Evolutionary conservation across 2,888 invertebrate genomes (phyloP).

Genomic region (Drepana falcataria): DNA sequence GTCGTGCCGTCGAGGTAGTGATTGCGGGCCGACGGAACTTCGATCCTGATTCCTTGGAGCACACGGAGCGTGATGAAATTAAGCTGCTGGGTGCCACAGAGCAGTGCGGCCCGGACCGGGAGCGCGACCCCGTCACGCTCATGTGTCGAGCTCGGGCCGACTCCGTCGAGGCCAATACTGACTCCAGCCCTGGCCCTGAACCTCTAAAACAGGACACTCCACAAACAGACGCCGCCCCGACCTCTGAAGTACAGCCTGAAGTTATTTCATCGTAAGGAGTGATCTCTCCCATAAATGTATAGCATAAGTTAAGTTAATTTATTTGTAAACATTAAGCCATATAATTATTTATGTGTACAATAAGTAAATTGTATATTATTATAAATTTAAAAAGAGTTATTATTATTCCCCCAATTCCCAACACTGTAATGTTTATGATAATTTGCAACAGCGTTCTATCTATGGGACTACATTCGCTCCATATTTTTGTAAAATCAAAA

Average conservation of each 20-base stretch:
- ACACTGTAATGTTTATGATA: no score
- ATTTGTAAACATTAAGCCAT: constrained; percentile 24
- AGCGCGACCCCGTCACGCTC: constrained; percentile 83
- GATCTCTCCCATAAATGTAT: constrained; percentile 32
- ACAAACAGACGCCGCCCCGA: constrained; percentile 13
- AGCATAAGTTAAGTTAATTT: constrained; percentile 34
- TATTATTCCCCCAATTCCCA: background rate
- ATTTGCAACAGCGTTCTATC: no score
- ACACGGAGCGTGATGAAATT: constrained; percentile 52
- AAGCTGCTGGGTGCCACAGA: constrained; percentile 83
- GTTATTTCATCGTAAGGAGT: constrained; percentile 42
- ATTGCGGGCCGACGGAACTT: constrained; percentile 52
- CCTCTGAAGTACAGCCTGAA: constrained; percentile 52
- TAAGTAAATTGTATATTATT: constrained; percentile 3
- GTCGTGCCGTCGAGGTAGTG: constrained; percentile 54
- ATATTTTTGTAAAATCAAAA: no score
- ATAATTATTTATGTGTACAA: constrained; percentile 3
- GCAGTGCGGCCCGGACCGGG: constrained; percentile 86
- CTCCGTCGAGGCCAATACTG: constrained; percentile 1
- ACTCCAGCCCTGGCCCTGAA: constrained; percentile 3
- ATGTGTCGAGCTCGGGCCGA: constrained; percentile 54
- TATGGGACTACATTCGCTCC: no score
- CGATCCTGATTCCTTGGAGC: constrained; percentile 30
- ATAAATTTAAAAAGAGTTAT: background rate
- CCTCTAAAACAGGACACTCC: constrained; percentile 10